phyloP scores from a whole-genome alignment of 2,888 invertebrate species.

The Protonemura montana region DNA sequence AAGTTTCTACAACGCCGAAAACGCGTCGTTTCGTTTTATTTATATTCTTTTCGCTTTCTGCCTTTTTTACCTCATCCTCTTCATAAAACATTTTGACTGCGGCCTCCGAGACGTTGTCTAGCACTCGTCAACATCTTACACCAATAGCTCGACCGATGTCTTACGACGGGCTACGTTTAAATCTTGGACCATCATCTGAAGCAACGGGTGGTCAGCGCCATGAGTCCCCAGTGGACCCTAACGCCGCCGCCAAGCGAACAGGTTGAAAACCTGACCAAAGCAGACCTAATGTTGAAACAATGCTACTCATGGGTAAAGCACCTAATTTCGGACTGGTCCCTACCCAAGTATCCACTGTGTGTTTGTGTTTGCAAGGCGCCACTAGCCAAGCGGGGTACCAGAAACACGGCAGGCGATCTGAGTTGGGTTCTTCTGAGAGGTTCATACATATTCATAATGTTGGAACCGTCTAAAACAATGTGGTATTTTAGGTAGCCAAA shows the following conservation, averaged over 20 bases:
- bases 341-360: background rate
- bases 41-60: background rate
- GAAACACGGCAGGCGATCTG: background rate
- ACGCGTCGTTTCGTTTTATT: background rate
- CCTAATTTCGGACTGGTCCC: constrained; percentile 30
- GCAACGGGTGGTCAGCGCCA: background rate
- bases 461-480: background rate
- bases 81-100: background rate
- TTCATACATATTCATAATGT: constrained; percentile 12
- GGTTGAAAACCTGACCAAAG: background rate
- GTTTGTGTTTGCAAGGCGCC: background rate
- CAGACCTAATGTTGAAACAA: constrained; percentile 17
- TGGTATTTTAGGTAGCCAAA: background rate
- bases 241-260: background rate
- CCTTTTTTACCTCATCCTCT: background rate
- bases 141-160: background rate
- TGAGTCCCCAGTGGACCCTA: background rate
- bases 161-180: background rate
- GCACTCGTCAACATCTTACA: background rate
- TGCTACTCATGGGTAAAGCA: background rate
- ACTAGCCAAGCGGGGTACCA: background rate
- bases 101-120: background rate
- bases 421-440: background rate
- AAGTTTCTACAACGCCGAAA: background rate
- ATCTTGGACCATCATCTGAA: background rate